phyloP scores from a whole-genome alignment of 2,888 invertebrate species.

The Oscheius sp. region DNA sequence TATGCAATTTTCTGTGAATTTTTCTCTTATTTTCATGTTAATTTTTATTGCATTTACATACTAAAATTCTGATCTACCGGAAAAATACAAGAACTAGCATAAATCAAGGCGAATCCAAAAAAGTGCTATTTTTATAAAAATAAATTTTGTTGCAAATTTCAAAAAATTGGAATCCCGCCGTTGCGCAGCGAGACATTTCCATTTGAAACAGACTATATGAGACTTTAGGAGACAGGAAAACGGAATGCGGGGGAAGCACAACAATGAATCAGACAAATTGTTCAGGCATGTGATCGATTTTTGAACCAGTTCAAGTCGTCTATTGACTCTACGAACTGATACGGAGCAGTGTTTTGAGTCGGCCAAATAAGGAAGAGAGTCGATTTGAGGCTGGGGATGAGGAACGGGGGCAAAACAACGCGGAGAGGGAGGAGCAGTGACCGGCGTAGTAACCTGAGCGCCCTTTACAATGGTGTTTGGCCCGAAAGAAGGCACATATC shows the following conservation, averaged over 20 bases:
- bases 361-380: background rate
- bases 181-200: no score
- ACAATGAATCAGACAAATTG: conserved; percentile 32
- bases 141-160: no score
- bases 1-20: no score
- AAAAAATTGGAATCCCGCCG: no score
- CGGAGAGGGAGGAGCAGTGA: background rate
- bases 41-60: no score
- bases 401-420: background rate
- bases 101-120: background rate
- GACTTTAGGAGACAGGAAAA: no score
- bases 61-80: no score
- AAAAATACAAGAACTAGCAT: no score
- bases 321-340: conserved; percentile 9
- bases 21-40: no score
- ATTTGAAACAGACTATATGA: no score
- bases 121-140: background rate
- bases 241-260: background rate
- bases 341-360: conserved; percentile 7
- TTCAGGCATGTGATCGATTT: conserved; percentile 29
- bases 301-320: conserved; percentile 27
- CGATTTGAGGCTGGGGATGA: background rate
- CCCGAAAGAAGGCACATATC: background rate
- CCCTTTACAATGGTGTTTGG: background rate
- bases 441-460: background rate